These are phyloP conservation scores for Choristoneura rosaceana DNA, from an alignment of 2,888 invertebrate genomes.

Conservation along the genomic window DNA sequence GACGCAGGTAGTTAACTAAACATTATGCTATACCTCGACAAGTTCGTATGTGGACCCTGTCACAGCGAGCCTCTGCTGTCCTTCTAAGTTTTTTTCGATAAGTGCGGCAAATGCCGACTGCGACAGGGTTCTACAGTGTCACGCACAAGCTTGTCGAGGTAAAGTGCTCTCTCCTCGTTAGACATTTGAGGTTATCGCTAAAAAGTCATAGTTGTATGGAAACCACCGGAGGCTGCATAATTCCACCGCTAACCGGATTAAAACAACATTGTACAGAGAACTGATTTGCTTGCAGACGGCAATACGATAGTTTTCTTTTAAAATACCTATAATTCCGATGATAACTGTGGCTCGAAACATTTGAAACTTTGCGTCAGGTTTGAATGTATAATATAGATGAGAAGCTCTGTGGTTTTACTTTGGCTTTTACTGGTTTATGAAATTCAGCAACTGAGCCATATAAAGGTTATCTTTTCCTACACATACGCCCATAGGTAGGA, in stretches of 20 bases:
- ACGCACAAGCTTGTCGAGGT: too few relatives aligned
- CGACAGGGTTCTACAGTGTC: too few relatives aligned
- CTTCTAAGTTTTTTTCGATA: too few relatives aligned
- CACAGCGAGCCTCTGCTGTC: too few relatives aligned
- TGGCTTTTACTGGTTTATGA: neutral
- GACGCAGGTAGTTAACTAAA: conserved; percentile 21
- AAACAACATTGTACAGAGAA: conserved; percentile 23
- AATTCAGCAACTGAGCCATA: neutral
- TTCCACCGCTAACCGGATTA: conserved; percentile 38
- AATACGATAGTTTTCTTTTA: conserved; percentile 25
- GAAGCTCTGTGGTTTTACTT: neutral
- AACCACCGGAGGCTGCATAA: conserved; percentile 27
- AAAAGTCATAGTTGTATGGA: conserved; percentile 4
- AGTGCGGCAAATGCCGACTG: too few relatives aligned
- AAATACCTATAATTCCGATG: conserved; percentile 3
- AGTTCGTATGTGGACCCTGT: too few relatives aligned
- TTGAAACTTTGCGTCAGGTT: neutral
- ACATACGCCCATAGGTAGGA: neutral
- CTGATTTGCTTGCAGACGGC: conserved; percentile 24
- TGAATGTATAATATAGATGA: neutral
- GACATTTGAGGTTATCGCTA: conserved; percentile 34
- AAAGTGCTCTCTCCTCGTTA: conserved; percentile 7
- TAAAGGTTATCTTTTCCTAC: neutral
- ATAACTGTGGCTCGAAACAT: neutral
- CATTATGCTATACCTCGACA: neutral